Evolutionary conservation across 2,888 invertebrate genomes (phyloP).

Genomic region (Epirrhoe alternata): DNA sequence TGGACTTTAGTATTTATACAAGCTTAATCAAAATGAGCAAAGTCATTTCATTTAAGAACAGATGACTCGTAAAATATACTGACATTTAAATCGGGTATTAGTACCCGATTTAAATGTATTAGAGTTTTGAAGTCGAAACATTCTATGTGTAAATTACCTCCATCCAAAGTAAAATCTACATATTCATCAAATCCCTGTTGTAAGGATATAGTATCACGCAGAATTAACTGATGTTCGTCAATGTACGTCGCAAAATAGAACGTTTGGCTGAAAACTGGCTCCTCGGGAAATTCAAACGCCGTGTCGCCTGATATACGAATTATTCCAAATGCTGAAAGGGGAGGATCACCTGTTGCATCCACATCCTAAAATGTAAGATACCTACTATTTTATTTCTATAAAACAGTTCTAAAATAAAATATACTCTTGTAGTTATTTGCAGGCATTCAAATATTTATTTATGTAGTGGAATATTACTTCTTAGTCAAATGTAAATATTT

Average conservation of each 20-base stretch:
- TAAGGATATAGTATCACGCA: constrained; percentile 60
- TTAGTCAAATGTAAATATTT: not conserved
- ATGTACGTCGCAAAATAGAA: constrained; percentile 76
- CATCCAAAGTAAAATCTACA: constrained; percentile 64
- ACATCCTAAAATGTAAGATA: constrained; percentile 60
- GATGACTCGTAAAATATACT: not conserved
- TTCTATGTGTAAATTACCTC: constrained; percentile 56
- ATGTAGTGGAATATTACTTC: not conserved
- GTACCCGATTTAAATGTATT: no score
- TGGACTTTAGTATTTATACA: constrained; percentile 1
- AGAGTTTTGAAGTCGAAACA: not conserved
- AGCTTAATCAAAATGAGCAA: constrained; percentile 8
- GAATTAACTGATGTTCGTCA: constrained; percentile 51
- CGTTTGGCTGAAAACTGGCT: constrained; percentile 72
- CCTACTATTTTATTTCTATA: not conserved
- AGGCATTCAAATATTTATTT: no score
- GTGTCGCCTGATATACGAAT: constrained; percentile 67
- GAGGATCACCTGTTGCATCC: constrained; percentile 63
- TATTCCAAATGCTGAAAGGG: constrained; percentile 55
- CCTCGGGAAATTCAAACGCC: constrained; percentile 71
- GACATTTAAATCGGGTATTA: no score
- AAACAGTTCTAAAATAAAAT: not conserved
- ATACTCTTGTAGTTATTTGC: not conserved
- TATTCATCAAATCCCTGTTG: constrained; percentile 65
- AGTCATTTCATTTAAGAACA: not conserved